Percentiles rank a stretch among this genome's conserved stretches.
Evolutionary conservation across 2,113 vertebrate species (phyloP).

Genomic region (Aldabrachelys gigantea): DNA sequence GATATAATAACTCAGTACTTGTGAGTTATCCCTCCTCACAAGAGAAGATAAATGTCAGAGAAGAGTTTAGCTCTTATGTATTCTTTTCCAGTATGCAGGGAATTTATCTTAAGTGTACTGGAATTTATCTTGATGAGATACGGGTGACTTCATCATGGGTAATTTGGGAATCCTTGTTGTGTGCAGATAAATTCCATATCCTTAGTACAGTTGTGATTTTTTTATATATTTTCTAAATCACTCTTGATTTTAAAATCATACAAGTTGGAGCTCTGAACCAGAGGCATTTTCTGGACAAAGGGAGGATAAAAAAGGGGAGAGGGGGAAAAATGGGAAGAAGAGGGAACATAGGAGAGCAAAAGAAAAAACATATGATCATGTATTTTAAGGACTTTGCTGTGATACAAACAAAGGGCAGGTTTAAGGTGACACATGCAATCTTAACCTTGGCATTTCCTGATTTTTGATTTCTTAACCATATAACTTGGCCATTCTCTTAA

Average conservation of each 20-base stretch:
- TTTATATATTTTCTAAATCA: slow-evolving; percentile 40
- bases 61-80: slow-evolving; percentile 66
- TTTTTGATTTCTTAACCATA: background rate
- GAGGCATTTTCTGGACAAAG: slow-evolving; percentile 5
- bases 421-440: background rate
- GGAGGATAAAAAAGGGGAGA: background rate
- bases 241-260: slow-evolving; percentile 45
- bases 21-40: slow-evolving; percentile 65
- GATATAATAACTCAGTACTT: slow-evolving; percentile 72
- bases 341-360: slow-evolving; percentile 7
- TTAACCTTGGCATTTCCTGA: background rate
- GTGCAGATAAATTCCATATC: slow-evolving; percentile 27
- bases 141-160: slow-evolving; percentile 34
- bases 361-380: background rate
- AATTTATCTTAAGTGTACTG: slow-evolving; percentile 64
- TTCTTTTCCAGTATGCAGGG: slow-evolving; percentile 37
- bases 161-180: slow-evolving; percentile 60
- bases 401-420: background rate
- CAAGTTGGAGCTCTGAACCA: background rate
- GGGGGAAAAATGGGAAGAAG: slow-evolving; percentile 1
- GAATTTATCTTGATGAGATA: slow-evolving; percentile 66
- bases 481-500: slow-evolving; percentile 37
- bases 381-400: background rate
- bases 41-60: slow-evolving; percentile 74
- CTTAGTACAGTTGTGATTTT: slow-evolving; percentile 39